Evolutionary conservation across 1,140 invertebrate species (phyloP), one percentile per base, ranked within the genome.

Genomic region (Paralvinella palmiformis): DNA sequence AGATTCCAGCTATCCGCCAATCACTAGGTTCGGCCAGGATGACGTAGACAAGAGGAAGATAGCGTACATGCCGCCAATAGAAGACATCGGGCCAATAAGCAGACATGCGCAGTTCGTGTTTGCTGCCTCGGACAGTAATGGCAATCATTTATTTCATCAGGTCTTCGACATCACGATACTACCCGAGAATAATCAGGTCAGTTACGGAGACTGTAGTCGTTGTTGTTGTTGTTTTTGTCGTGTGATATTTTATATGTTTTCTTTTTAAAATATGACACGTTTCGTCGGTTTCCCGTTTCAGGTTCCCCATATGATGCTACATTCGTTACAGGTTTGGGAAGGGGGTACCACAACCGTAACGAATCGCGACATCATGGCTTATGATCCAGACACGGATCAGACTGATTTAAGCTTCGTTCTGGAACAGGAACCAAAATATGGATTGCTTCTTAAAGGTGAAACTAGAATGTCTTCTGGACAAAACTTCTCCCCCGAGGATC

Each of bases 31-130:
- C 61, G 79, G 74, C 15, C 81, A 82, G 64, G 70, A 74, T n/a
- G 73, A 81, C 59, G 72, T 82, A 29, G 79, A 80, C 59, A 72
- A 82, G 58, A 71, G 73, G 63, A 75, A 74, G 66, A 72, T 83
- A 17, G 80, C 79, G 24, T 83, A 81, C 66, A 77, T 79, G 65
- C 81, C 82, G 3, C 80, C 82, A 0, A 55, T 69, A 31, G 66
- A 68, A 2, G 81, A 82, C 61, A 75, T 82, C n/a, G 82, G 81
- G 2, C 73, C 80, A 1, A 69, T 77, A 45, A 74, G 79, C 0
- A 66, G 79, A 27, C 64, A 79, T 5, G 76, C 81, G 5, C 70
- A 77, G 27, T 76, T 82, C 63, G 69, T 75, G 1, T 82, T 81
- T 67, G 75, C 76, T 15, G 79, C 82, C 4, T 67, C 74, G 61